These are phyloP conservation scores for Brachyptera risi DNA, from an alignment of 2,888 invertebrate species.

Conservation along the genomic window DNA sequence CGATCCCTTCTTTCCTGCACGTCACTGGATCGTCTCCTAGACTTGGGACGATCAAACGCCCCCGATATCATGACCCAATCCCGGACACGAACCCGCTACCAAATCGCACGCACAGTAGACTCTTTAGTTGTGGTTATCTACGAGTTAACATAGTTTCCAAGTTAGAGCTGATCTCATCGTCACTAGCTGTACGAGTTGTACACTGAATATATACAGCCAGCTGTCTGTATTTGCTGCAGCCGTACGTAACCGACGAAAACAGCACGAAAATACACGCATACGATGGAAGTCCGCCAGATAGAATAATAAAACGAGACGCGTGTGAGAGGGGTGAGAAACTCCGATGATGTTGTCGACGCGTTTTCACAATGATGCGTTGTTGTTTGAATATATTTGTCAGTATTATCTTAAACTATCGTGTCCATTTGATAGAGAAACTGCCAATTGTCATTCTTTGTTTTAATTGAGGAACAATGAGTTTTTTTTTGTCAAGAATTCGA, in stretches of 20 bases:
- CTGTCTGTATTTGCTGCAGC: not conserved
- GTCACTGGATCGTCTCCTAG: conserved; percentile 27
- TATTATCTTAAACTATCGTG: no score
- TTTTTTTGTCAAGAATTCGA: no score
- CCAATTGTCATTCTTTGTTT: no score
- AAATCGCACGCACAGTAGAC: not conserved
- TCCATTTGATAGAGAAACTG: no score
- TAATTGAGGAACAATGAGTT: no score
- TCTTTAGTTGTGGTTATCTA: no score
- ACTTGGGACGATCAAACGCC: conserved; percentile 24
- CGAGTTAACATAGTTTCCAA: no score
- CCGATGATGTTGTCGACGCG: conserved; percentile 5
- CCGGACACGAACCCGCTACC: not conserved
- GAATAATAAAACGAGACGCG: not conserved
- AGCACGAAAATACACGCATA: conserved; percentile 5
- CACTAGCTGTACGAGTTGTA: not conserved
- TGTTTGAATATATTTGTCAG: no score
- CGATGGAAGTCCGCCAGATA: conserved; percentile 8
- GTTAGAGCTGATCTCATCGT: not conserved
- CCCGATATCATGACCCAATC: conserved; percentile 19
- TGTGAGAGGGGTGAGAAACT: not conserved
- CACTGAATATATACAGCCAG: not conserved
- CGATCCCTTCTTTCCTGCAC: conserved; percentile 25
- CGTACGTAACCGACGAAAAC: not conserved
- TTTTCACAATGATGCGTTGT: no score